Evolutionary conservation across 2,113 vertebrate genomes (phyloP), one percentile per base, ranked within the genome.

Genomic region (Rutilus rutilus): DNA sequence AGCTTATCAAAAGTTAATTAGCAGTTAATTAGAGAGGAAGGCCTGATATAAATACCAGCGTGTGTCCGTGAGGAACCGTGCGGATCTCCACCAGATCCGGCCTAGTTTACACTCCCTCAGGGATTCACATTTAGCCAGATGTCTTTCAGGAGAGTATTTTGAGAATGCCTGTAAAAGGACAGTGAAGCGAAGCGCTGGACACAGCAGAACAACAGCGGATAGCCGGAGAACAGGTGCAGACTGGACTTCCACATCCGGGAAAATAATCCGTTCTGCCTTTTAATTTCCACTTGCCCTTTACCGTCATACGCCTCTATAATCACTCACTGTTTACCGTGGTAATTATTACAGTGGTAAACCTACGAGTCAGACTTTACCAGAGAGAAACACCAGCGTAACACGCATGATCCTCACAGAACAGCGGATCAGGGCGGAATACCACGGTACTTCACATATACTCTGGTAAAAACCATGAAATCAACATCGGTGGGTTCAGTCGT

Each of bases 11-110:
- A 91, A 92, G 90, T 92, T 94, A 92, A 94, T 95, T 94, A 91
- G 87, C 89, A 86, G 84, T 91, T 94, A 94, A 94, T 95, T 94
- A 92, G 92, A 90, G 92, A 90, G 64, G 84, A 83, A 91, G 80
- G 33, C 79, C 54, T 85, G 85, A 82, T 92, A 92, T 90, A 94
- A 95, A 94, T 93, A 95, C 83, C 45, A 33, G 69, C 62, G n/a
- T 21, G 54, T 57, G 54, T 57, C 54, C 54, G 4, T 17, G 50
- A 52, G 50, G 50, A 52, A 15, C 50, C 60, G 42, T 75, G 15
- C 73, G 74, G 83, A 81, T 83, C 87, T 74, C 77, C 83, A 81
- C 64, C 23, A 57, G 25, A 65, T 87, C 57, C 92, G 94, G 90
- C 93, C 94, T 93, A 93, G 89, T 93, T 95, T 89, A 75, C 83